These are phyloP conservation scores for Caenorhabditis drosophilae DNA, from an alignment of 2,888 invertebrate species.

Conservation along the genomic window DNA sequence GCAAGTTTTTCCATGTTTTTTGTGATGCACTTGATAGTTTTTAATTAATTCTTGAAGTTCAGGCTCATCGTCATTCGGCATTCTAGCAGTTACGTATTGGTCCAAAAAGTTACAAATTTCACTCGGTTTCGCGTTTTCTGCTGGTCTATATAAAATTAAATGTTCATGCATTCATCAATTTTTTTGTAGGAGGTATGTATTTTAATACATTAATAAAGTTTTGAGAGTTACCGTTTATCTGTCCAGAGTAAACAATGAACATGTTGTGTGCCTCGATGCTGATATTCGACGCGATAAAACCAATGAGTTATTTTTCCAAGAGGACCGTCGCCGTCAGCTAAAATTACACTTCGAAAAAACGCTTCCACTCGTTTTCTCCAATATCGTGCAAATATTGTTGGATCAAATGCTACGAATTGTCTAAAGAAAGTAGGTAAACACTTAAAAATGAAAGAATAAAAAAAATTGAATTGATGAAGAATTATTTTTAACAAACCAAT, in stretches of 20 bases:
- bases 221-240: neutral
- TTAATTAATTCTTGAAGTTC: slow-evolving; percentile 1
- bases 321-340: slow-evolving; percentile 2
- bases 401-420: slow-evolving; percentile 6
- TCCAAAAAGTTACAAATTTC: slow-evolving; percentile 2
- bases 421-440: neutral
- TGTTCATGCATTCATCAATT: too few species aligned
- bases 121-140: neutral
- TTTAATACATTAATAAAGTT: neutral
- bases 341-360: slow-evolving; percentile 2
- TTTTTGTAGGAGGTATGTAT: too few species aligned
- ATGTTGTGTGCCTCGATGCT: slow-evolving; percentile 13
- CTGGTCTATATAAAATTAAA: neutral
- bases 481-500: too few species aligned
- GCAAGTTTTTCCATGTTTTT: slow-evolving; percentile 13
- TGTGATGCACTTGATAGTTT: slow-evolving; percentile 10
- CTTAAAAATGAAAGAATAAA: neutral
- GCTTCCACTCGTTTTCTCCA: neutral
- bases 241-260: slow-evolving; percentile 11
- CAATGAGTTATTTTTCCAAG: slow-evolving; percentile 7
- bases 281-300: slow-evolving; percentile 7
- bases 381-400: slow-evolving; percentile 9
- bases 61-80: slow-evolving; percentile 9
- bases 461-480: too few species aligned
- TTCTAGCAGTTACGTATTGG: slow-evolving; percentile 3